Evolutionary conservation across 2,113 vertebrate genomes (phyloP).

Genomic region (Ramphastos sulfuratus): DNA sequence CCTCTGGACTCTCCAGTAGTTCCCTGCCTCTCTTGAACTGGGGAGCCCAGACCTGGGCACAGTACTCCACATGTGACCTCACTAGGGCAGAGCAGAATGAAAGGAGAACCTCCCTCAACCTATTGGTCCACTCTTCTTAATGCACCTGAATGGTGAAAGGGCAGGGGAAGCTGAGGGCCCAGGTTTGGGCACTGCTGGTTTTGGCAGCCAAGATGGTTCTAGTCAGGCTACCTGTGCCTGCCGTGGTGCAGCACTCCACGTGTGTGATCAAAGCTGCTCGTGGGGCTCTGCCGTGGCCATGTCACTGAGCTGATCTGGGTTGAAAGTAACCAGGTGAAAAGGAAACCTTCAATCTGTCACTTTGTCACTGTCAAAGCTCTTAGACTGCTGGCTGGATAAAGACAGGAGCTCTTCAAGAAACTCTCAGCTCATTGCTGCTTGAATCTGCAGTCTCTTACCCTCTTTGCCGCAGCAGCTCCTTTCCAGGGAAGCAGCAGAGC

Average conservation of each 20-base stretch:
- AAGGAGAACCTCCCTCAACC: not conserved
- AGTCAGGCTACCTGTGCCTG: not conserved
- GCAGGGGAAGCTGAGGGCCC: not conserved
- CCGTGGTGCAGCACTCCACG: not conserved
- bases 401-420: not conserved
- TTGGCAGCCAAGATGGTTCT: not conserved
- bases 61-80: not conserved
- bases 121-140: not conserved
- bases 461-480: not conserved
- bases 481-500: not conserved
- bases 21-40: not conserved
- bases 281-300: fast-evolving
- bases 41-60: not conserved
- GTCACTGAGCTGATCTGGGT: not conserved
- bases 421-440: not conserved
- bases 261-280: not conserved
- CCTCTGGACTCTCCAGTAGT: not conserved
- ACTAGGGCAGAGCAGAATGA: not conserved
- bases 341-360: not conserved
- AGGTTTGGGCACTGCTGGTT: not conserved
- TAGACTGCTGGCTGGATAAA: not conserved
- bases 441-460: not conserved
- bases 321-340: not conserved
- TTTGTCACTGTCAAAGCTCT: not conserved
- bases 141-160: not conserved